Evolutionary conservation across 2,888 invertebrate genomes (phyloP).

Genomic region (Caenorhabditis sulstoni): DNA sequence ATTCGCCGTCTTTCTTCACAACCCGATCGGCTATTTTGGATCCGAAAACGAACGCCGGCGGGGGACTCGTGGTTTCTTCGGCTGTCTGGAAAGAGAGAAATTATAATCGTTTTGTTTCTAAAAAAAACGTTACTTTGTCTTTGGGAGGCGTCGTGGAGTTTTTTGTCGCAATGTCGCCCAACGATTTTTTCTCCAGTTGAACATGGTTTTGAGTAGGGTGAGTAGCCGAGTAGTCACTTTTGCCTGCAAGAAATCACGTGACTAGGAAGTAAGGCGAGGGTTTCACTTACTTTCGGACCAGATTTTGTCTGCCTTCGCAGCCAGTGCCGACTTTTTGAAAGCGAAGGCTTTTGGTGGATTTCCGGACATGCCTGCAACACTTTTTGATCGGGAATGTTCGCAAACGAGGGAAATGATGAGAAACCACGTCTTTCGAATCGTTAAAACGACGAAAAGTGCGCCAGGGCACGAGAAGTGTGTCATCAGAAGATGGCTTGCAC

Average conservation of each 20-base stretch:
- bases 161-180: constrained; percentile 59
- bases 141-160: constrained; percentile 1
- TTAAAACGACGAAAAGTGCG: constrained; percentile 15
- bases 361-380: constrained; percentile 20
- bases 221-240: constrained; percentile 56
- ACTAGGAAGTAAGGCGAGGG: not conserved
- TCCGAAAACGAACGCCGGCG: constrained; percentile 62
- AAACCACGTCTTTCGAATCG: not conserved
- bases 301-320: constrained; percentile 63
- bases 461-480: constrained; percentile 7
- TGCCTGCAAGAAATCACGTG: constrained; percentile 45
- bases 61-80: constrained; percentile 11
- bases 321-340: constrained; percentile 62
- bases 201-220: constrained; percentile 40
- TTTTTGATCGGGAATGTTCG: no score
- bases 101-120: no score
- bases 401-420: not conserved
- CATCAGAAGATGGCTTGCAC: not conserved
- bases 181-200: constrained; percentile 61
- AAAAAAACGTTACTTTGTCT: constrained; percentile 18
- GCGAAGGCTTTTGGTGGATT: constrained; percentile 23
- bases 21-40: constrained; percentile 64
- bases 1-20: constrained; percentile 41
- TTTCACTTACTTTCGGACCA: constrained; percentile 66
- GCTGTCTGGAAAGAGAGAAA: constrained; percentile 19